Base-by-base conservation (phyloP, 2,797 vertebrate genomes). In the Thalassophryne amazonica region DNA sequence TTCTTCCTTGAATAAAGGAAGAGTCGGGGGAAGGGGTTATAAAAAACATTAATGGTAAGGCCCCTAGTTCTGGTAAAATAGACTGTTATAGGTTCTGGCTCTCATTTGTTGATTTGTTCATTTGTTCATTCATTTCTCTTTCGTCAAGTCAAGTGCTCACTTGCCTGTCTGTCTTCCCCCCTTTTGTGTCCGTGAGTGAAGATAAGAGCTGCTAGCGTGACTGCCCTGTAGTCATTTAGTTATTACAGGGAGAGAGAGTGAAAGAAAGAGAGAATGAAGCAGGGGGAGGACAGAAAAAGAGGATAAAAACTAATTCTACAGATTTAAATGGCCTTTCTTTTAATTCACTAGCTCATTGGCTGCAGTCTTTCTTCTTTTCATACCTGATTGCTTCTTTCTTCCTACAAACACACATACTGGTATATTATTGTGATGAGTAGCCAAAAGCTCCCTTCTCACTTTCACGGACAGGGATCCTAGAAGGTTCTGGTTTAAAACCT, bases 41-140 rank as follows among this genome's bases (percentile, higher is more conserved):
- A 93, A 94, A 94, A 92, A 88, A 89, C 90, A 86, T 88, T 97
- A 95, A 97, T 95, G 91, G 93, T 65, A 75, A 70, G 90, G 87
- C 86, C 85, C 85, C 63, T 91, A 92, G 95, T 94, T 94, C 93
- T 92, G 92, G 91, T 94, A 94, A 95, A 94, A 92, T 73, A 93
- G 93, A 91, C 91, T 85, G 92, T 93, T 92, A 93, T 93, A 91
- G 87, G 85, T 83, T 76, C 72, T 33, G 68, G 50, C 69, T 78
- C 71, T 78, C 82, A 85, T 73, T 90, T 92, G 85, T 78, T 84
- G 88, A 91, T 90, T 93, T 92, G 90, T 90, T 93, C 80, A 80
- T 73, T 85, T 78, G 69, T 80, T 81, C 81, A 4, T 79, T 67
- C 68, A 85, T 89, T 86, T 87, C 87, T 81, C 88, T 88, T 92